Conservation (phyloP, 2,888 invertebrate genomes). For the Leucozona laternaria region DNA sequence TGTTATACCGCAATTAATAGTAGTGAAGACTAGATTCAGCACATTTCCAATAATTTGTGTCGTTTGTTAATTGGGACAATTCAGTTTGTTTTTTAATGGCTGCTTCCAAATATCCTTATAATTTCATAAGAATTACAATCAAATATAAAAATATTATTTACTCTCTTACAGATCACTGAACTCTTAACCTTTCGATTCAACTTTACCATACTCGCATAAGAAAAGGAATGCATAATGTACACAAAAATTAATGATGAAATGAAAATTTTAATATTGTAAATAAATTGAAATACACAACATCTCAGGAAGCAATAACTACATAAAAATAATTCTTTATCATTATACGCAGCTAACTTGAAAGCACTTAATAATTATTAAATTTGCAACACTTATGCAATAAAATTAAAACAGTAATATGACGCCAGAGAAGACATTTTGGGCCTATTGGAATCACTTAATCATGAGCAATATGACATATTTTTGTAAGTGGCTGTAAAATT, state of each 20-base stretch:
- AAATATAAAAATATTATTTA: background rate
- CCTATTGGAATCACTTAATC: slow-evolving; percentile 83
- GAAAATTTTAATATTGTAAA: slow-evolving; percentile 11
- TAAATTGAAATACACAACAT: slow-evolving; percentile 15
- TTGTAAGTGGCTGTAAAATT: slow-evolving; percentile 79
- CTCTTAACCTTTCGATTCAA: slow-evolving; percentile 2
- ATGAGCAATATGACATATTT: slow-evolving; percentile 83
- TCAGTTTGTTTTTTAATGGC: too few species aligned
- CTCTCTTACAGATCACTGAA: slow-evolving; percentile 46
- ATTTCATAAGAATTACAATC: background rate
- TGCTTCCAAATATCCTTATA: background rate
- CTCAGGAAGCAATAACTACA: slow-evolving; percentile 53
- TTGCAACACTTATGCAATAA: slow-evolving; percentile 22
- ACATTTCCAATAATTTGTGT: too few species aligned
- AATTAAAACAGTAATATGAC: slow-evolving; percentile 77
- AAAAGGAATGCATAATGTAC: background rate
- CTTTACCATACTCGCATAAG: slow-evolving; percentile 38
- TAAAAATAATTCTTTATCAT: slow-evolving; percentile 41
- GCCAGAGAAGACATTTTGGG: slow-evolving; percentile 82
- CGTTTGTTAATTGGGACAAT: too few species aligned
- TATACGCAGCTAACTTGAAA: slow-evolving; percentile 30
- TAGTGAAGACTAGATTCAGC: too few species aligned
- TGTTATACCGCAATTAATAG: too few species aligned
- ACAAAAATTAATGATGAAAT: background rate
- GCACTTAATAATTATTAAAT: slow-evolving; percentile 32